A percentile compares a stretch with the other conserved stretches of the same genome.
Evolutionary conservation across 2,113 vertebrate genomes (phyloP).

Genomic region (Pelusios castaneus): DNA sequence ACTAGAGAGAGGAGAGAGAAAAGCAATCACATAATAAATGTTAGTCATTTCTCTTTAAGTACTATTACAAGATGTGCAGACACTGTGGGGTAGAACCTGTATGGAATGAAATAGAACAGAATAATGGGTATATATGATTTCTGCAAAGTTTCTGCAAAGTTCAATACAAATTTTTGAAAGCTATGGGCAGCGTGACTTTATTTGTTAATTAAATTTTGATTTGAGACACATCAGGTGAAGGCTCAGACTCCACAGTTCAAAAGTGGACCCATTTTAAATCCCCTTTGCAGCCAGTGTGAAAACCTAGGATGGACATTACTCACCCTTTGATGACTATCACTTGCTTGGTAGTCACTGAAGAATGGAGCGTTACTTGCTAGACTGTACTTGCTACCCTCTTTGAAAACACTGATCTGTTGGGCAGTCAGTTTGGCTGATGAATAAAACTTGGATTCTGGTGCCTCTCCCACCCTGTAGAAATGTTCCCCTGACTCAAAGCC

Average conservation of each 20-base stretch:
- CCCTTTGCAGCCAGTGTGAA: rapidly evolving
- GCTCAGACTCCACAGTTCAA: neutral
- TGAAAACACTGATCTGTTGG: slow-evolving; percentile 89
- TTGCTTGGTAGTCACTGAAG: slow-evolving; percentile 58
- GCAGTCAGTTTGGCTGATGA: slow-evolving; percentile 87
- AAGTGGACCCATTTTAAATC: neutral
- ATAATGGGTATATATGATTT: rapidly evolving
- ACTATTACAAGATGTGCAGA: rapidly evolving
- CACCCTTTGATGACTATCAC: slow-evolving; percentile 74
- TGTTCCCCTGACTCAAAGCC: slow-evolving; percentile 82
- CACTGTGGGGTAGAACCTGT: rapidly evolving
- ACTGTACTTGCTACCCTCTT: slow-evolving; percentile 78
- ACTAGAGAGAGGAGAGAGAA: rapidly evolving
- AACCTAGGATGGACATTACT: slow-evolving; percentile 56
- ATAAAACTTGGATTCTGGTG: slow-evolving; percentile 44
- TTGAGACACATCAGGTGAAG: rapidly evolving
- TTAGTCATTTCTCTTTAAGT: rapidly evolving
- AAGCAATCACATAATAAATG: neutral
- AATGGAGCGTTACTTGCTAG: slow-evolving; percentile 58
- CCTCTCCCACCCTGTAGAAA: slow-evolving; percentile 76
- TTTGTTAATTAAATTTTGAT: rapidly evolving
- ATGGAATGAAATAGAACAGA: neutral
- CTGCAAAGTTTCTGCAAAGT: neutral
- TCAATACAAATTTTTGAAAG: rapidly evolving
- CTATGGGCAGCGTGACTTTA: neutral